Evolutionary conservation across 64 coral and sea anemone genomes (phyloP).

Genomic region (Pocillopora damicornis): DNA sequence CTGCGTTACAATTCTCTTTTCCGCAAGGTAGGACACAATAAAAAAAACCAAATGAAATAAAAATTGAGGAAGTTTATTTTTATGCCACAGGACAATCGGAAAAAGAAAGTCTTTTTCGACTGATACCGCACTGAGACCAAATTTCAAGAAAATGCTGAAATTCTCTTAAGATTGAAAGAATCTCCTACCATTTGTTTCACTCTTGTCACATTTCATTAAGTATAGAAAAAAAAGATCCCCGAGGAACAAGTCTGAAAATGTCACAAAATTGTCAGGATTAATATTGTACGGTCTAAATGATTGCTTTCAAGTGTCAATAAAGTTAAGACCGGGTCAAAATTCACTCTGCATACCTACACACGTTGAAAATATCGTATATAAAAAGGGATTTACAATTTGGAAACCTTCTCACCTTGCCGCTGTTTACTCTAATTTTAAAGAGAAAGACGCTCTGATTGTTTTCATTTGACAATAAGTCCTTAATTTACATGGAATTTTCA

Average conservation of each 20-base stretch:
- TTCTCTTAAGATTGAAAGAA: neutral
- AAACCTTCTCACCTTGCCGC: neutral
- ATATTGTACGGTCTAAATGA: no score
- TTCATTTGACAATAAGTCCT: slow-evolving; percentile 38
- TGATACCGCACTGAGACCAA: neutral
- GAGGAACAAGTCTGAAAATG: neutral
- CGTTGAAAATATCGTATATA: neutral
- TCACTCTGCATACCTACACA: neutral
- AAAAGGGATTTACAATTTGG: neutral
- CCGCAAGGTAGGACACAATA: neutral
- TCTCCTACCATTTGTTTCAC: neutral
- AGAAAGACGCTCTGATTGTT: slow-evolving; percentile 7
- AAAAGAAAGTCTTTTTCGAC: neutral
- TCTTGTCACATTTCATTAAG: no score
- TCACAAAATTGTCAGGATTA: no score
- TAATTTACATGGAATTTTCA: slow-evolving; percentile 36
- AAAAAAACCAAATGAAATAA: neutral
- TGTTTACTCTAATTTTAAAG: slow-evolving; percentile 34
- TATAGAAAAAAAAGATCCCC: neutral
- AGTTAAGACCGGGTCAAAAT: no score
- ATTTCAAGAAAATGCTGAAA: neutral
- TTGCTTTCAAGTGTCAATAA: no score
- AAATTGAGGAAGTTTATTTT: neutral
- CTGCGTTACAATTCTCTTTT: neutral
- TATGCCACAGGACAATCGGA: neutral